Percentiles rank a stretch among this genome's conserved stretches.
These are phyloP conservation scores for Eurystomus gularis DNA, from an alignment of 2,113 vertebrate species.

Conservation along the genomic window DNA sequence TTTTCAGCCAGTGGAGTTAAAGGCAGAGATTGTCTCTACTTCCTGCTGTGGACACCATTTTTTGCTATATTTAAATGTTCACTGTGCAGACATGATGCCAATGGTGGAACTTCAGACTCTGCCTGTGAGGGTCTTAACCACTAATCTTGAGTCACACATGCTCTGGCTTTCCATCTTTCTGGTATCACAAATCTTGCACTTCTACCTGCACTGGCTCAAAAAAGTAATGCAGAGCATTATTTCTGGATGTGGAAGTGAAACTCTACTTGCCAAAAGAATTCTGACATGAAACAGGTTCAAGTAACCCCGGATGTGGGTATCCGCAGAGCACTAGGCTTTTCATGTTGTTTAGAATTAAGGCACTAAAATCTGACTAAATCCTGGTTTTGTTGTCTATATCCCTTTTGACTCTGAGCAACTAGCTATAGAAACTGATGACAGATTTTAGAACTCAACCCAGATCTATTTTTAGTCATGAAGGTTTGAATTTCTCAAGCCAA, in stretches of 20 bases:
- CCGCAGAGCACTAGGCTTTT: neutral
- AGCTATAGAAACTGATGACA: neutral
- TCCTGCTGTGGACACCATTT: rapidly evolving
- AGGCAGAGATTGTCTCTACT: neutral
- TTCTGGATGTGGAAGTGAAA: neutral
- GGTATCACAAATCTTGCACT: neutral
- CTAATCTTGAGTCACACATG: rapidly evolving
- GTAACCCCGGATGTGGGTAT: too few relatives aligned
- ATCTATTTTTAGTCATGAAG: neutral
- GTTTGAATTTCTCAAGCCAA: neutral
- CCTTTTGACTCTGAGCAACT: neutral
- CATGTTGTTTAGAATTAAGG: neutral
- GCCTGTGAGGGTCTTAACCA: neutral
- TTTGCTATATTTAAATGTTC: neutral
- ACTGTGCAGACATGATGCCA: neutral
- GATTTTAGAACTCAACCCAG: neutral
- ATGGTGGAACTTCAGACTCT: neutral
- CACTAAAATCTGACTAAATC: neutral
- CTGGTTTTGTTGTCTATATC: neutral
- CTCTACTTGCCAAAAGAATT: neutral
- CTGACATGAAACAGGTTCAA: neutral
- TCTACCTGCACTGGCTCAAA: neutral
- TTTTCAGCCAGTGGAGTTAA: neutral
- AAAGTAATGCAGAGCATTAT: neutral
- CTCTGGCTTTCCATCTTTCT: neutral